These are phyloP conservation scores for Periophthalmodon schlosseri DNA, from an alignment of 2,113 vertebrate species.

Conservation along the genomic window DNA sequence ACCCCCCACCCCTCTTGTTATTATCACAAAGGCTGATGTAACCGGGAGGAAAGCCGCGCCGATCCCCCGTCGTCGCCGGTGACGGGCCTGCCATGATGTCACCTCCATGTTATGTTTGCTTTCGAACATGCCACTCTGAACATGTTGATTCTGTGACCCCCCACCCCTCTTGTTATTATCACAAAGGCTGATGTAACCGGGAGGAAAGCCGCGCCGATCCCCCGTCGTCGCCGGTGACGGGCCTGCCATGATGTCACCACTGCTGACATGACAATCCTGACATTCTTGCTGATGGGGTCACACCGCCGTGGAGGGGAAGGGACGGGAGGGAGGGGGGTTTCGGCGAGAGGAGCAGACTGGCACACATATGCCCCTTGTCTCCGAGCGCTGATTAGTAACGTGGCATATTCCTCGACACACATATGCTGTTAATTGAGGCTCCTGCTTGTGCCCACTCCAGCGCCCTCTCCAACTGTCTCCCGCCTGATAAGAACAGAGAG, in stretches of 20 bases:
- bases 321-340: slow-evolving; percentile 22
- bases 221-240: slow-evolving; percentile 49
- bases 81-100: slow-evolving; percentile 51
- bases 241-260: slow-evolving; percentile 67
- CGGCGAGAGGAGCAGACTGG: slow-evolving; percentile 49
- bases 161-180: slow-evolving; percentile 20
- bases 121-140: not conserved
- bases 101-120: not conserved
- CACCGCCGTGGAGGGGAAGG: slow-evolving; percentile 28
- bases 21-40: slow-evolving; percentile 56
- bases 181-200: slow-evolving; percentile 60
- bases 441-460: slow-evolving; percentile 54
- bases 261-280: slow-evolving; percentile 68
- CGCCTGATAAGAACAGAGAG: slow-evolving; percentile 44
- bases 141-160: not conserved
- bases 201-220: slow-evolving; percentile 54
- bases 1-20: slow-evolving; percentile 26
- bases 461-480: slow-evolving; percentile 47
- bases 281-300: slow-evolving; percentile 67
- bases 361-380: slow-evolving; percentile 67
- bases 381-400: slow-evolving; percentile 68
- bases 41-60: slow-evolving; percentile 56
- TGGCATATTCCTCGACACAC: slow-evolving; percentile 35
- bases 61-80: slow-evolving; percentile 47
- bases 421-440: slow-evolving; percentile 63